phyloP scores from a whole-genome alignment of 2,113 vertebrate species.

The Gambusia holbrooki region DNA sequence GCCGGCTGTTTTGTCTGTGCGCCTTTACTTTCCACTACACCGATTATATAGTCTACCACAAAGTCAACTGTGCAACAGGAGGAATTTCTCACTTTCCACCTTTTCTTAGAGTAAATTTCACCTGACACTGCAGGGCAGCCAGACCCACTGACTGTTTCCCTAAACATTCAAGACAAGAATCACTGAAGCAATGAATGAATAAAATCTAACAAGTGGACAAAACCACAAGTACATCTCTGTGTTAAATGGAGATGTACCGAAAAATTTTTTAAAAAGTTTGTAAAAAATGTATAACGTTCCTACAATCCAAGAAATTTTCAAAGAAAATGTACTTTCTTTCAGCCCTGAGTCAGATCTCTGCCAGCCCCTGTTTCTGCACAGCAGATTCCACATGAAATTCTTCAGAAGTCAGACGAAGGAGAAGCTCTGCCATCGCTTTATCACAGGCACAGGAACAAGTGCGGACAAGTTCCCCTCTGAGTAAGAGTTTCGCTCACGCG shows the following conservation, averaged over 20 bases:
- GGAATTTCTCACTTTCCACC: not conserved
- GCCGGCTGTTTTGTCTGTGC: no score
- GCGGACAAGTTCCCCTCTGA: slow-evolving; percentile 22
- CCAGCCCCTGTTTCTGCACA: not conserved
- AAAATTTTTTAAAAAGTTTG: no score
- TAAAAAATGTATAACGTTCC: no score
- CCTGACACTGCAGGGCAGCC: not conserved
- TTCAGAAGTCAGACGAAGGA: slow-evolving; percentile 44
- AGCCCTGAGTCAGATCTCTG: not conserved
- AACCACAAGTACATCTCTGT: not conserved
- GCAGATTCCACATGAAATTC: slow-evolving; percentile 24
- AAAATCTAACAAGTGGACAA: not conserved
- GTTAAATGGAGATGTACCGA: not conserved
- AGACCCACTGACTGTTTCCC: not conserved
- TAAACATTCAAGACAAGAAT: not conserved
- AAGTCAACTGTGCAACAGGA: not conserved
- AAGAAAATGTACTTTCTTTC: no score
- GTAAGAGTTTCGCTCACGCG: slow-evolving; percentile 39
- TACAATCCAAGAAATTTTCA: no score
- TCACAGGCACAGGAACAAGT: slow-evolving; percentile 44
- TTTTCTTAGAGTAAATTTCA: not conserved
- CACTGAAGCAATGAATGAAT: not conserved
- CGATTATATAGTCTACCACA: no score
- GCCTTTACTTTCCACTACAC: no score
- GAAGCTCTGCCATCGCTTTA: slow-evolving; percentile 38